These are phyloP conservation scores for Nomia melanderi DNA, from an alignment of 1,140 invertebrate species.

Conservation along the genomic window DNA sequence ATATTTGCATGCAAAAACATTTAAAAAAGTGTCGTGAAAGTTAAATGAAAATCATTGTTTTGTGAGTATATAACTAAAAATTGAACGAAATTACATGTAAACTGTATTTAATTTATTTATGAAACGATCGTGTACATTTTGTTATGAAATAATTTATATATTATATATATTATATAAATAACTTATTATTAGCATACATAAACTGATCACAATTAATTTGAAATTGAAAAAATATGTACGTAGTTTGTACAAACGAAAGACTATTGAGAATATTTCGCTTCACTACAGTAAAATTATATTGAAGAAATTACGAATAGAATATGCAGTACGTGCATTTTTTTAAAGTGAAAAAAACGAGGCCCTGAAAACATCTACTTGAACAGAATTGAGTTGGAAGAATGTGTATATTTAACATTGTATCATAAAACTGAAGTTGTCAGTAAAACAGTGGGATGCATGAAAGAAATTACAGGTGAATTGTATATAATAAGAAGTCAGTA, in stretches of 20 bases:
- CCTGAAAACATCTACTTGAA: slow-evolving; percentile 55
- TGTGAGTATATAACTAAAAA: neutral
- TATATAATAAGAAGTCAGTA: slow-evolving; percentile 25
- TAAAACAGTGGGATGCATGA: slow-evolving; percentile 55
- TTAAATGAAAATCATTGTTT: neutral
- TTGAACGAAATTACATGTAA: neutral
- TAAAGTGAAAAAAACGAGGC: neutral
- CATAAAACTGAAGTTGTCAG: slow-evolving; percentile 45
- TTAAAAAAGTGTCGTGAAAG: slow-evolving; percentile 6
- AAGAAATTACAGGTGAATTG: slow-evolving; percentile 26
- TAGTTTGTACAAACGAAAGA: slow-evolving; percentile 15
- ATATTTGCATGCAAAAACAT: slow-evolving; percentile 44
- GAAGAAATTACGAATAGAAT: neutral
- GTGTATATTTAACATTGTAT: slow-evolving; percentile 50
- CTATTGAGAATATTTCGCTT: slow-evolving; percentile 19
- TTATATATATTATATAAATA: too few species aligned
- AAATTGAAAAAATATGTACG: neutral
- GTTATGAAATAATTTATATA: slow-evolving; percentile 29
- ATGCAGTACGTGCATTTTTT: neutral
- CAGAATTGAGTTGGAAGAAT: slow-evolving; percentile 43
- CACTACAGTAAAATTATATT: slow-evolving; percentile 22
- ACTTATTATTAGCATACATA: too few species aligned
- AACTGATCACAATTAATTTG: neutral
- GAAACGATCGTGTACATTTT: slow-evolving; percentile 13
- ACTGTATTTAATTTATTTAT: slow-evolving; percentile 39